Evolutionary conservation across 2,113 vertebrate species (phyloP).

Genomic region (Canis aureus): DNA sequence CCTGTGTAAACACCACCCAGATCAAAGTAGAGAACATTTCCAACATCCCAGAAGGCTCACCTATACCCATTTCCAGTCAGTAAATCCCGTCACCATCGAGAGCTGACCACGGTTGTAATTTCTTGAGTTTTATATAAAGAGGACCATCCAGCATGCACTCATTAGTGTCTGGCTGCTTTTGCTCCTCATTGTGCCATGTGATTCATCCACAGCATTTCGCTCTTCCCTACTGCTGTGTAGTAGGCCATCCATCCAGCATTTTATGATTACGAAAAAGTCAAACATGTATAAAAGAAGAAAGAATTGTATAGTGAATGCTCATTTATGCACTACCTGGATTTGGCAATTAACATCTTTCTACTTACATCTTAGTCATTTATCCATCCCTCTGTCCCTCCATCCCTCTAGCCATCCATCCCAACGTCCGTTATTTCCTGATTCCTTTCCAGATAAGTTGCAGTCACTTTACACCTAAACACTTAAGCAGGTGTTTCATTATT

Average conservation of each 20-base stretch:
- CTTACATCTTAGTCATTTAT: neutral
- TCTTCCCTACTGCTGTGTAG: neutral
- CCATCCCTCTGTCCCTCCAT: neutral
- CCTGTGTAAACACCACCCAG: neutral
- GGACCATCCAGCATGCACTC: rapidly evolving
- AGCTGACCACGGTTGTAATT: neutral
- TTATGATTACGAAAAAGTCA: neutral
- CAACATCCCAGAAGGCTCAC: neutral
- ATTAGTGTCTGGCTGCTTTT: neutral
- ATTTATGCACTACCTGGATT: rapidly evolving
- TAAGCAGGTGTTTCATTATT: neutral
- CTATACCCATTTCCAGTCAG: neutral
- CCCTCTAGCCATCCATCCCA: neutral
- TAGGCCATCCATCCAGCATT: neutral
- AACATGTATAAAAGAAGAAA: neutral
- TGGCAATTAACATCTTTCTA: neutral
- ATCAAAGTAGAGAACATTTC: neutral
- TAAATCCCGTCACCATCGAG: neutral
- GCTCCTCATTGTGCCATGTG: neutral
- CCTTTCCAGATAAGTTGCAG: neutral
- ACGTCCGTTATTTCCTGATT: neutral
- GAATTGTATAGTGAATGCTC: neutral
- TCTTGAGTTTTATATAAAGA: neutral
- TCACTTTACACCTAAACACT: neutral
- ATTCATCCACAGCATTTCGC: neutral